phyloP scores from a whole-genome alignment of 2,113 vertebrate genomes.

The Kryptolebias marmoratus region DNA sequence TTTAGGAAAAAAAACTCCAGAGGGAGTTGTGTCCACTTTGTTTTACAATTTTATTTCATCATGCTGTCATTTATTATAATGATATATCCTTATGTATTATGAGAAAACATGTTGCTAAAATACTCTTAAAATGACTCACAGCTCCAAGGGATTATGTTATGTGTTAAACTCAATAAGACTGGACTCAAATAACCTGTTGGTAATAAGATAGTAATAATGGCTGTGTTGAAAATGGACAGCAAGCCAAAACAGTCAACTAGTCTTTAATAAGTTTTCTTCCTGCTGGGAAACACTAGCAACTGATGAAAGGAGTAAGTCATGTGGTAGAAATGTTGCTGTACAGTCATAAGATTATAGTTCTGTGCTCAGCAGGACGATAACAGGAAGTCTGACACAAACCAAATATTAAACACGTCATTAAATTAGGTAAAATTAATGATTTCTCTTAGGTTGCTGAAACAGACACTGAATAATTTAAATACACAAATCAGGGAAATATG shows the following conservation, averaged over 20 bases:
- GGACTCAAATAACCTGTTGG: background rate
- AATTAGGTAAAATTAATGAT: background rate
- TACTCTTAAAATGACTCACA: background rate
- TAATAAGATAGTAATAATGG: background rate
- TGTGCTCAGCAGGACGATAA: background rate
- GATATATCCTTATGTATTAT: background rate
- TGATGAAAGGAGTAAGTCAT: background rate
- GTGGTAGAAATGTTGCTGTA: background rate
- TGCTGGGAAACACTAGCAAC: background rate
- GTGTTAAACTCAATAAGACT: background rate
- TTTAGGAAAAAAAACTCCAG: too few relatives aligned
- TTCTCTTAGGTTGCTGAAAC: background rate
- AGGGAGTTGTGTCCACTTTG: too few relatives aligned
- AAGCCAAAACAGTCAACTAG: background rate
- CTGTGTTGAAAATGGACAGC: background rate
- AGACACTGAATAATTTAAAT: background rate
- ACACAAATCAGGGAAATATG: background rate
- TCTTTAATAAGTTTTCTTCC: background rate
- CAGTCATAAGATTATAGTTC: background rate
- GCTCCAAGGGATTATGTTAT: background rate
- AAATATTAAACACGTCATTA: background rate
- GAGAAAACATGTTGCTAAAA: background rate
- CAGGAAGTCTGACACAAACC: background rate
- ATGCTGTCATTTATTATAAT: background rate
- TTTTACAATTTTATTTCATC: background rate